These are phyloP conservation scores for Caerostris extrusa DNA, from an alignment of 1,140 invertebrate genomes.

Conservation along the genomic window DNA sequence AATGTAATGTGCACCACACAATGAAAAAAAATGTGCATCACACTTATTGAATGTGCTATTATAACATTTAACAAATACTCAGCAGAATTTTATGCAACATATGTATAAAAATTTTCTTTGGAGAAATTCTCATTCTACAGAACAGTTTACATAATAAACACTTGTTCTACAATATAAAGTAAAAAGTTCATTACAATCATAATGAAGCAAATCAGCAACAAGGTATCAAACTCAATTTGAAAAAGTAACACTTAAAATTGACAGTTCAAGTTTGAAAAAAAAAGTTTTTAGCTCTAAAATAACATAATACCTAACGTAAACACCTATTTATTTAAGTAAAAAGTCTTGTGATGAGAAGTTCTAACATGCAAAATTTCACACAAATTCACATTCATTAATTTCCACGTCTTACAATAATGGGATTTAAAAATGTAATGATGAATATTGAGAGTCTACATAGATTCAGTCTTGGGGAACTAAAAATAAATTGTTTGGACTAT, in stretches of 20 bases:
- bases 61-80: too few relatives aligned
- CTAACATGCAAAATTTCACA: conserved; percentile 59
- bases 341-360: conserved; percentile 10
- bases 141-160: background rate
- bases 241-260: background rate
- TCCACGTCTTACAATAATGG: conserved; percentile 68
- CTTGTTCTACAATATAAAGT: background rate
- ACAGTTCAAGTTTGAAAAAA: background rate
- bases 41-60: background rate
- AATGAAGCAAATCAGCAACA: background rate
- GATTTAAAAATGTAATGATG: conserved; percentile 26
- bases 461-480: conserved; percentile 71
- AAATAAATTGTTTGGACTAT: conserved; percentile 34
- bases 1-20: background rate
- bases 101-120: background rate
- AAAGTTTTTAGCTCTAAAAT: background rate
- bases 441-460: conserved; percentile 33
- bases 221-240: background rate
- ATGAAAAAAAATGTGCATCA: background rate
- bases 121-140: background rate
- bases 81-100: background rate
- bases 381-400: conserved; percentile 59
- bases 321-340: conserved; percentile 57
- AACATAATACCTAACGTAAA: conserved; percentile 27
- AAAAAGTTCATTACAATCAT: background rate